Percentiles rank a stretch among this genome's conserved stretches.
Conservation (phyloP, 1,140 invertebrate genomes). For the Cotesia glomerata region DNA sequence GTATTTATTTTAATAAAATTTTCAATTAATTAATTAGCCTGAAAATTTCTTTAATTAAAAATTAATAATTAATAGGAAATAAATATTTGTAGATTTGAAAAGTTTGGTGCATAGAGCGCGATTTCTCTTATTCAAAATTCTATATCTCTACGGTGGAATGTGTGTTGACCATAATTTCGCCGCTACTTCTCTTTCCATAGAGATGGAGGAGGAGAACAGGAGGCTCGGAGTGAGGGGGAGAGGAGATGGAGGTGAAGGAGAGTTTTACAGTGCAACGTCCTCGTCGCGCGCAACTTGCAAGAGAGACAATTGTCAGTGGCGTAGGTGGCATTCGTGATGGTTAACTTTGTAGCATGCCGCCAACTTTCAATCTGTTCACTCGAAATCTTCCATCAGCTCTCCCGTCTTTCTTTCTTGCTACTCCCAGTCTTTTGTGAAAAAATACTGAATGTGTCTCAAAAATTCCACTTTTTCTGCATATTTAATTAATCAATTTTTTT, state of each 20-base stretch:
- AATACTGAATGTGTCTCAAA: too few species aligned
- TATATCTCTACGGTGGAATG: constrained; percentile 19
- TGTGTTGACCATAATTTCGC: constrained; percentile 26
- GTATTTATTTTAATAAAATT: too few species aligned
- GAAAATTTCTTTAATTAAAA: too few species aligned
- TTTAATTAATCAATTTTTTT: too few species aligned
- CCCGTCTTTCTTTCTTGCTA: neutral
- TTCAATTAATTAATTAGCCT: too few species aligned
- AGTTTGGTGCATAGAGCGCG: constrained; percentile 3
- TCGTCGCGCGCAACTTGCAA: constrained; percentile 24
- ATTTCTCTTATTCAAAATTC: constrained; percentile 32
- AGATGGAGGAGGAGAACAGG: neutral
- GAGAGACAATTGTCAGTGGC: constrained; percentile 36
- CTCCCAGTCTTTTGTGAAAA: too few species aligned
- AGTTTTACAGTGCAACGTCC: constrained; percentile 32
- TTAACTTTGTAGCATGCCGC: constrained; percentile 3
- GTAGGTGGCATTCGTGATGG: constrained; percentile 37
- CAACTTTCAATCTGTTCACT: constrained; percentile 12
- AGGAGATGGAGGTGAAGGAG: neutral
- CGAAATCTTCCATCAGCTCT: neutral
- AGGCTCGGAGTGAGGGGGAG: neutral
- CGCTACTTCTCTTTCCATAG: constrained; percentile 1
- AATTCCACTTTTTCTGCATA: too few species aligned
- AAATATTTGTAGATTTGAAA: too few species aligned
- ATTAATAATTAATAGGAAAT: too few species aligned